These are phyloP conservation scores for Protophormia terraenovae DNA, from an alignment of 2,888 invertebrate genomes.

Conservation along the genomic window DNA sequence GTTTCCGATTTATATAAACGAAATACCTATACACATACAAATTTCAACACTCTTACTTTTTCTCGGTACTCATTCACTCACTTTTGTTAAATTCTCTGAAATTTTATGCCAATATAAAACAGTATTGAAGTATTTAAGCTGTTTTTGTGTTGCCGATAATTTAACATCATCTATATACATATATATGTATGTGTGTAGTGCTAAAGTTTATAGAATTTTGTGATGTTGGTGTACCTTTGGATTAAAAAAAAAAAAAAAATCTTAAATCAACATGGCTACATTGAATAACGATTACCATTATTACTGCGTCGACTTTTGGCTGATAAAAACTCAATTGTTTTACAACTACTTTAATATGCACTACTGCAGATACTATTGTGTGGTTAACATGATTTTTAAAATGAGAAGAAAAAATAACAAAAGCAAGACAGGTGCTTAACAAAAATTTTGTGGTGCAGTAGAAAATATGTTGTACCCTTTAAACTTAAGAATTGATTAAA, in stretches of 20 bases:
- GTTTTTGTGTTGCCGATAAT: slow-evolving; percentile 32
- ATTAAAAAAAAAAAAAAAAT: not conserved
- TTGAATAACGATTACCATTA: slow-evolving; percentile 37
- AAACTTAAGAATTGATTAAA: not conserved
- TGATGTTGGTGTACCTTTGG: not conserved
- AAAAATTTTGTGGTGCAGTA: not conserved
- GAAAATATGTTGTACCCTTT: not conserved
- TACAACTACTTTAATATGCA: slow-evolving; percentile 59
- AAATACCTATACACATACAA: not conserved
- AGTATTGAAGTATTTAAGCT: slow-evolving; percentile 23
- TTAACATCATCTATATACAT: slow-evolving; percentile 50
- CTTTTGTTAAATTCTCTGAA: not conserved
- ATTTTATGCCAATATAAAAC: slow-evolving; percentile 19
- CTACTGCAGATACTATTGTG: slow-evolving; percentile 52
- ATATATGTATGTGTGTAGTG: too few relatives aligned
- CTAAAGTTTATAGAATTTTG: not conserved
- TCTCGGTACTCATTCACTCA: not conserved
- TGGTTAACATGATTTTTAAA: slow-evolving; percentile 51
- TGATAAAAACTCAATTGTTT: slow-evolving; percentile 63
- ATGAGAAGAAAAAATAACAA: not conserved
- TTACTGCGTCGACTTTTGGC: slow-evolving; percentile 52
- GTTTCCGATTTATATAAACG: slow-evolving; percentile 30
- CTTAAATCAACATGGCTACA: slow-evolving; percentile 43
- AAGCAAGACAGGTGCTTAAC: not conserved
- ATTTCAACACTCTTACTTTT: not conserved